Base-by-base conservation (phyloP, 2,888 invertebrate species). In the Eubasilissa splendida region DNA sequence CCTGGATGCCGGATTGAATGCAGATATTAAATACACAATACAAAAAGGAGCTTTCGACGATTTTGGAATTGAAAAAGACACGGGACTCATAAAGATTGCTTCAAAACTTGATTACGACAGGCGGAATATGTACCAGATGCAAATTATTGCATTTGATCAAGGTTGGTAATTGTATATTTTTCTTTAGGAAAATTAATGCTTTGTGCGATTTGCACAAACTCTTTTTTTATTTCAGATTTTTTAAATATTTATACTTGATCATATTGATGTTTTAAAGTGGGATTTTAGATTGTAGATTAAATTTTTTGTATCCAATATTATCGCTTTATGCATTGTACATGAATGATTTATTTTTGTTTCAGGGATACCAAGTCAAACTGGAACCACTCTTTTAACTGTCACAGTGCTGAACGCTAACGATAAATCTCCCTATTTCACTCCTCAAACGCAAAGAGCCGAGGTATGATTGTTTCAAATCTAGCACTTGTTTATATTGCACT, bases 351-450 rank as follows among this genome's bases (percentile, higher is more conserved):
- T 53, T 60, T 12, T 66, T 58, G 11, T 83, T 83, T 1, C 85
- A 93, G 96, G 96, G 56, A 93, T 93, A 5, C 97, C 97, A 1
- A 93, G 94, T 84, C 88, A 95, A 73, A 95, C 95, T 0, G 97
- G 96, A 9, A 96, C 96, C 0, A 93, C 96, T 0, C 95, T 94
- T 0, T 88, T 98, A 1, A 94, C 94, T 58, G 93, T 98, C 7
- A 93, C 93, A 85, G 93, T 98, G 3, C 91, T 94, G 53, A 97
- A 98, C 87, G 95, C 94, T 75, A 98, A 98, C 87, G 96, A 97
- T 86, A 97, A 97, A 87, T 91, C 93, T 81, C 97, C 98, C 0
- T 93, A 93, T 87, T 96, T 97, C 87, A 92, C 92, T 1, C 97
- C 97, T 0, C 87, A 92, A 56, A 94, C 94, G 9, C 96, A 97